Evolutionary conservation across 2,888 invertebrate genomes (phyloP).

Genomic region (Onchidella celtica): DNA sequence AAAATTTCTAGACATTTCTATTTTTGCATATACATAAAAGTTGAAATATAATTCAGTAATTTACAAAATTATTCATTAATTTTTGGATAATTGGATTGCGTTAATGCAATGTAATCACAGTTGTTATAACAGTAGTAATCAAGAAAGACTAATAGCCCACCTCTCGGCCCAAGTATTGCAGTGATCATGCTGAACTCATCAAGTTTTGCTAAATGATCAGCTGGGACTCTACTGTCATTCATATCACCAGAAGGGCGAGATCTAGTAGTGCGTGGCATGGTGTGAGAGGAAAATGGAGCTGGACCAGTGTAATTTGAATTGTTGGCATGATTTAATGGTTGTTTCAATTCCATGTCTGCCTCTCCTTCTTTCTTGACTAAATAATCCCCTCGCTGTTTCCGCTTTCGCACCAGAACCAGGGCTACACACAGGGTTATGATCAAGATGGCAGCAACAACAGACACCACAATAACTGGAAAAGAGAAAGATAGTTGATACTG

Average conservation of each 20-base stretch:
- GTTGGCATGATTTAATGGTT: constrained; percentile 61
- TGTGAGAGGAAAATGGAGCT: constrained; percentile 50
- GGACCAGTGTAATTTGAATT: constrained; percentile 14
- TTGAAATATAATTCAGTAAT: too few relatives aligned
- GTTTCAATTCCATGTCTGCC: constrained; percentile 66
- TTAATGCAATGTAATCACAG: too few relatives aligned
- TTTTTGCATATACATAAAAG: too few relatives aligned
- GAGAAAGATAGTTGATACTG: not conserved
- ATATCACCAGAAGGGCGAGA: constrained; percentile 28
- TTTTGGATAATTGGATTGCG: too few relatives aligned
- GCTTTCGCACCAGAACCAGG: constrained; percentile 60
- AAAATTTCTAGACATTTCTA: too few relatives aligned
- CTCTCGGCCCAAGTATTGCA: constrained; percentile 63
- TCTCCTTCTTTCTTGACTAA: constrained; percentile 59
- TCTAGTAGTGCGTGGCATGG: constrained; percentile 22
- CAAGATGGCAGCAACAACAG: constrained; percentile 62
- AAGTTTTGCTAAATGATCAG: constrained; percentile 69
- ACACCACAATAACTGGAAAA: constrained; percentile 64
- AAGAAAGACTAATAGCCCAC: constrained; percentile 52
- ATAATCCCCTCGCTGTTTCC: constrained; percentile 58
- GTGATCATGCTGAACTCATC: constrained; percentile 76
- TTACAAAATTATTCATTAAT: too few relatives aligned
- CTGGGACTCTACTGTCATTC: constrained; percentile 49
- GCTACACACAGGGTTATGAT: constrained; percentile 67
- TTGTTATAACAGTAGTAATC: too few relatives aligned